Conservation (phyloP, 2,888 invertebrate species). For the Lasiommata megera region DNA sequence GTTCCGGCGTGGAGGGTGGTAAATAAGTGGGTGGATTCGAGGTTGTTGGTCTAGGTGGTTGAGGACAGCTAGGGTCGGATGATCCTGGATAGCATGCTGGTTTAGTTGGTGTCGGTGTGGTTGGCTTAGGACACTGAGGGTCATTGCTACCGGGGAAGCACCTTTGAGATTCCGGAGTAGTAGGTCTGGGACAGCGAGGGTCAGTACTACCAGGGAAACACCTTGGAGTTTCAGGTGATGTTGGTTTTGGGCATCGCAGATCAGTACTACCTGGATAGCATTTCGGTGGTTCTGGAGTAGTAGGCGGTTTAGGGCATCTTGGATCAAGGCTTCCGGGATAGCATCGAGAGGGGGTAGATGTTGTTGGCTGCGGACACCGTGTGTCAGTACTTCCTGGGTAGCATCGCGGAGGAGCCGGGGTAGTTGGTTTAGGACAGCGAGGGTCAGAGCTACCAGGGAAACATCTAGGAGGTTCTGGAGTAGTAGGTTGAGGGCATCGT, state of each 20-base stretch:
- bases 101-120: conserved; percentile 32
- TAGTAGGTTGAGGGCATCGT: conserved; percentile 31
- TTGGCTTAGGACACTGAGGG: conserved; percentile 31
- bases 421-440: conserved; percentile 44
- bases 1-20: conserved; percentile 39
- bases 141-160: conserved; percentile 32
- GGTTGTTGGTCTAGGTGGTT: conserved; percentile 46
- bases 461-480: conserved; percentile 33
- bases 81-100: conserved; percentile 49
- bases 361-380: conserved; percentile 45
- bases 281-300: conserved; percentile 33
- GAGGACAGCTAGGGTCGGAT: conserved; percentile 54
- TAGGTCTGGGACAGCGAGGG: conserved; percentile 42
- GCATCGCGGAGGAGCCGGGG: conserved; percentile 35
- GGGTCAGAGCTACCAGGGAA: conserved; percentile 40
- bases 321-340: conserved; percentile 42
- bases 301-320: conserved; percentile 40
- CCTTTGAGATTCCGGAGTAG: conserved; percentile 34
- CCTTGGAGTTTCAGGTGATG: conserved; percentile 37
- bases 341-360: conserved; percentile 35
- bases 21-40: conserved; percentile 45
- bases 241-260: conserved; percentile 41
- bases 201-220: conserved; percentile 39
- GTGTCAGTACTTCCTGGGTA: conserved; percentile 33
- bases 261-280: conserved; percentile 51